Conservation (phyloP, 1,140 invertebrate species). For the Heliothis virescens region DNA sequence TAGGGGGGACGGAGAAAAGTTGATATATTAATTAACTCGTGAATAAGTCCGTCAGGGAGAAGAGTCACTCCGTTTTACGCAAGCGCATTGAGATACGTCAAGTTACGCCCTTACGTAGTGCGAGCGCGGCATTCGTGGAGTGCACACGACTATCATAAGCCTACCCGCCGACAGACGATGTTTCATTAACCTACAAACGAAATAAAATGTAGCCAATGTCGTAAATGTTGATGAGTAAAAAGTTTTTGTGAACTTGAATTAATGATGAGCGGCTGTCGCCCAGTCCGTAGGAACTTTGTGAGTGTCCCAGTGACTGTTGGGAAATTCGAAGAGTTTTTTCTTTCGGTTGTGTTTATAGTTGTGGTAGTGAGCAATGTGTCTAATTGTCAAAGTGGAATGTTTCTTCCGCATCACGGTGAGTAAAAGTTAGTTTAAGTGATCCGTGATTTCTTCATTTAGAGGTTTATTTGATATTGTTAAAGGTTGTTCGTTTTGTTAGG, state of each 20-base stretch:
- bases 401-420: conserved; percentile 74
- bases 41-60: conserved; percentile 80
- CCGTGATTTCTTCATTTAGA: conserved; percentile 19
- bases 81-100: conserved; percentile 74
- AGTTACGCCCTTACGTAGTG: conserved; percentile 81
- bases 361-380: conserved; percentile 73
- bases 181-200: conserved; percentile 65
- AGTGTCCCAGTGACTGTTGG: conserved; percentile 56
- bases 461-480: background rate
- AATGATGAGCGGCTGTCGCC: conserved; percentile 31
- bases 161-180: conserved; percentile 57
- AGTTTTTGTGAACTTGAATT: conserved; percentile 49
- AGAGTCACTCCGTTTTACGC: conserved; percentile 81
- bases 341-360: conserved; percentile 65
- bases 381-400: conserved; percentile 74
- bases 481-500: background rate
- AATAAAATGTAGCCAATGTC: conserved; percentile 56
- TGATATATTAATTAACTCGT: conserved; percentile 86
- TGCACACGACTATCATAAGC: conserved; percentile 59
- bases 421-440: conserved; percentile 42
- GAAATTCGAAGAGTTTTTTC: conserved; percentile 60
- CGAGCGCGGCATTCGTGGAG: conserved; percentile 62
- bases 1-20: conserved; percentile 77
- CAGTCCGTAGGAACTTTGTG: conserved; percentile 43
- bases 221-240: conserved; percentile 43